These are phyloP conservation scores for Hyaena hyaena DNA, from an alignment of 2,113 vertebrate species.

Conservation along the genomic window DNA sequence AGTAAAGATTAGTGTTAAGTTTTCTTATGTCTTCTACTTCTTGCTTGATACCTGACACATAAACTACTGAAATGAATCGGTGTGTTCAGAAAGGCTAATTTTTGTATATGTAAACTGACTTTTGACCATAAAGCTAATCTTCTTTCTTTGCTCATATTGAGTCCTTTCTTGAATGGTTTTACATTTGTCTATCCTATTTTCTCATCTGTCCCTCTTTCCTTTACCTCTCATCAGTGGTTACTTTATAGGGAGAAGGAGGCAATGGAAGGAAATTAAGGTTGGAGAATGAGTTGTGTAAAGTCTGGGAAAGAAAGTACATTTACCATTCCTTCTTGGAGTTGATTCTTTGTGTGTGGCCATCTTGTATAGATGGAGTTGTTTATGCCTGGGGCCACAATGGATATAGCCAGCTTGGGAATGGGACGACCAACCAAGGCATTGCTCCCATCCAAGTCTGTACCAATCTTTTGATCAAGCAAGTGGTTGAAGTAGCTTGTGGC, in stretches of 20 bases:
- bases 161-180: not conserved
- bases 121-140: not conserved
- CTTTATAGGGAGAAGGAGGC: not conserved
- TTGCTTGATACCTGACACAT: not conserved
- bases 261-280: not conserved
- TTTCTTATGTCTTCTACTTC: constrained; percentile 5
- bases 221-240: not conserved
- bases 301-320: not conserved
- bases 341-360: constrained; percentile 30
- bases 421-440: constrained; percentile 94
- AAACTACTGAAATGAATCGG: not conserved
- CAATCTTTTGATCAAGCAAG: constrained; percentile 93
- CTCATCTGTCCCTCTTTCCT: not conserved
- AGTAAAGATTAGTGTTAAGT: not conserved
- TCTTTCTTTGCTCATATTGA: not conserved
- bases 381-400: constrained; percentile 99
- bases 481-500: constrained; percentile 95
- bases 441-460: constrained; percentile 94
- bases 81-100: not conserved
- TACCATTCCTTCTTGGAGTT: not conserved
- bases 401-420: constrained; percentile 97
- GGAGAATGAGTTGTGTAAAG: not conserved
- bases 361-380: constrained; percentile 93
- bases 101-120: not conserved
- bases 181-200: not conserved